Base-by-base conservation (phyloP, 2,113 vertebrate genomes). In the Heliornis fulica region DNA sequence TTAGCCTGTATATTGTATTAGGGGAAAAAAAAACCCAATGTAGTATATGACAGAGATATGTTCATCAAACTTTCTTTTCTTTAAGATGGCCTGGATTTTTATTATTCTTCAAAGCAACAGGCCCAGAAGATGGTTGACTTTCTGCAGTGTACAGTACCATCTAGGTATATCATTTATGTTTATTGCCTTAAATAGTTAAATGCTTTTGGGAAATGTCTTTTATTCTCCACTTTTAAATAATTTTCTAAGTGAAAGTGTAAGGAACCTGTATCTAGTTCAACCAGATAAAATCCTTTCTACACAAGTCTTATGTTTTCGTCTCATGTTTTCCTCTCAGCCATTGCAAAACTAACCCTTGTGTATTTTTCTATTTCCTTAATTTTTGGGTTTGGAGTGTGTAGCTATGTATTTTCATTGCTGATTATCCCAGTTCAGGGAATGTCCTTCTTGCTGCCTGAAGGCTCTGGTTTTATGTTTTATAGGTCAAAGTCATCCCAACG, bases 101-200 rank as follows among this genome's bases (percentile, higher is more conserved):
- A 99, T 97, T 99, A 99, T 34, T 97, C 98, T 87, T 98, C 99
- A 82, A 99, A 99, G 97, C 99, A 99, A 60, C 98, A 99, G 2
- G 99, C 98, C 51, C 99, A 99, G 98, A 99, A 99, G 98, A 99
- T 99, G 99, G 98, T 99, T 15, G 99, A 99, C 74, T 99, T 99
- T 94, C 98, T 99, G 77, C 99, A 99, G 96, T 99, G 98, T 84
- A 99, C 98, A 0, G 99, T 99, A 76, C 99, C 99, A 72, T 99
- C 97, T 97, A 99, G 99, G 99, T 99, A 98, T 36, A 68, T 90
- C 60, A 10, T 29, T 68, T 29, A 40, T 4, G 0, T 64, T 68
- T 50, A 9, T 43, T 64, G 15, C 48, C 15, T 56, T 54, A 32
- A 34, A 34, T 51, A 13, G 25, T 6, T 19, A 40, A 8, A 59